Evolutionary conservation across 2,888 invertebrate species (phyloP), one percentile per base, ranked within the genome.

Genomic region (Caenorhabditis drosophilae): DNA sequence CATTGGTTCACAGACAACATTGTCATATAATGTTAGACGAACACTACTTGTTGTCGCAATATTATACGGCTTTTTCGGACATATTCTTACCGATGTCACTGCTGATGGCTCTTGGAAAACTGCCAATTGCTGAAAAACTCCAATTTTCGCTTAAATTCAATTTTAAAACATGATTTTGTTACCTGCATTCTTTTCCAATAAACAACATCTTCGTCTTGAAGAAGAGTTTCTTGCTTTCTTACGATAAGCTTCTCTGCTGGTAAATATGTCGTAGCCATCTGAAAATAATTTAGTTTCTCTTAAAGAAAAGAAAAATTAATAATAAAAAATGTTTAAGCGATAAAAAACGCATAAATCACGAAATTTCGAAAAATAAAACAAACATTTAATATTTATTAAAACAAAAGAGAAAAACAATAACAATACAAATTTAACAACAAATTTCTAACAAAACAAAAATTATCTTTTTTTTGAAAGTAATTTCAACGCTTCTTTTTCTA

Each of bases 131-230:
- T 79, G 52, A 23, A 76, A 58, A 47, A 35, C 23, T 40, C 23
- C 26, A 25, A 25, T 42, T 42, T 22, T 4, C 22, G 23, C 12
- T 20, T 11, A n/a, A n/a, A n/a, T n/a, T n/a, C n/a, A n/a, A n/a
- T n/a, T n/a, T n/a, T n/a, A n/a, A n/a, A n/a, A n/a, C n/a, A n/a
- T n/a, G n/a, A n/a, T 18, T 16, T n/a, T 20, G 11, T 2, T n/a
- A 93, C 93, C 79, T 90, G 89, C 82, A 93, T 87, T 84, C 91
- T 89, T 82, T 91, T 91, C 94, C 94, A 95, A 83, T 93, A 93
- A 67, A 90, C 84, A 73, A 88, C 88, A 85, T 93, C 93, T 25
- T 89, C 89, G 1, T 73, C 70, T n/a, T 52, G 45, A 4, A 46
- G 35, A 15, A 58, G 42, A 11, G 54, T 46, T 46, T 56, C 57